Base-by-base conservation (phyloP, 2,888 invertebrate species). In the Drosophila lacicola region DNA sequence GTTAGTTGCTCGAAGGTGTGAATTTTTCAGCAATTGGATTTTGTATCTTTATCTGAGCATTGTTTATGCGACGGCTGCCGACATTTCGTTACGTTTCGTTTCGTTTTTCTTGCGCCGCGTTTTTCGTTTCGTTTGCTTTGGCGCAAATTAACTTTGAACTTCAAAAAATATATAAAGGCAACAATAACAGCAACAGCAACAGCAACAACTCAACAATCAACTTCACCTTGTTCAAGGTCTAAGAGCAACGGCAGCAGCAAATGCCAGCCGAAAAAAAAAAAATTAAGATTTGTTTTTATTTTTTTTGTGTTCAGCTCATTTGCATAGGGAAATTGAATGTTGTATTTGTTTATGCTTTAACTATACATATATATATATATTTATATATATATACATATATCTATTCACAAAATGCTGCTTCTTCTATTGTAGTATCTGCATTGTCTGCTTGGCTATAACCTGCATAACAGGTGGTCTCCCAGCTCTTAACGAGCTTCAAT, bases 161-260 rank as follows among this genome's bases (percentile, higher is more conserved):
- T 84, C 88, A 89, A 70, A 73, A 82, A 53, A 63, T 17, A 37
- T 44, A 50, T 45, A 44, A 33, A 54, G 33, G 17, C 21, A 57
- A 54, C 42, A 64, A 58, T 11, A 64, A 56, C 62, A 62, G 47
- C 53, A 64, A 42, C 50, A 58, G 46, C 46, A 64, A 56, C 62
- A 62, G 47, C 66, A 67, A 44, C 70, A 80, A 67, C 71, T 70
- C 56, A 88, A 70, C 84, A 84, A 84, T 83, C 89, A 84, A 89
- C 89, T 87, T 84, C 89, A 84, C 83, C 83, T 84, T 84, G 83
- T 84, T 84, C 83, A 84, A 84, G 83, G 83, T 84, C 83, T 67
- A 82, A 80, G 82, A 80, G 82, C 82, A 80, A 80, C 80, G 82
- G 80, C 80, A 80, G 76, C 82, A 72, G 63, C 65, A 78, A 72